Evolutionary conservation across 2,888 invertebrate genomes (phyloP), one percentile per base, ranked within the genome.

Genomic region (Trachelus iudaicus): DNA sequence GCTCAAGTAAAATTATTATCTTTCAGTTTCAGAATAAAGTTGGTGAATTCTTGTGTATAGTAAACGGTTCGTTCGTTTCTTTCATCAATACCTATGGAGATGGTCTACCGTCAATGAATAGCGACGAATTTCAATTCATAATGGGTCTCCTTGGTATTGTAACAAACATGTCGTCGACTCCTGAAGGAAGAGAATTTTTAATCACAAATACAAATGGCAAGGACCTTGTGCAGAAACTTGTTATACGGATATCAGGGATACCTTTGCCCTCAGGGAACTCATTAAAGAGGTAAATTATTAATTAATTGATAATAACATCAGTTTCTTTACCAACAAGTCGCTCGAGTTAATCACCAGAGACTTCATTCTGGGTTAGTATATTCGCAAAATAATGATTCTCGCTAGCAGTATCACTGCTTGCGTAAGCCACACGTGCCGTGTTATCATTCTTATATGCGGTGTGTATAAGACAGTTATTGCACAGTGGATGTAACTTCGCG

Each of bases 121-220:
- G 89, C 30, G 88, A 91, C 35, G 92, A 92, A 75, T 90, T 87
- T 75, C 89, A 91, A 79, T 92, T 92, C 77, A 86, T 91, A 68
- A 86, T 88, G 82, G 90, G 90, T 11, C 82, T 92, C 69, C 84
- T 90, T 73, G 92, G 92, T 30, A 90, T 90, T 15, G 85, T 92
- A 4, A 87, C 90, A 6, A 92, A 92, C 81, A 86, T 92, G 77
- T 89, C 91, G 3, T 89, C 90, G 11, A 87, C 85, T 33, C 87
- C 91, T 1, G 86, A 89, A 76, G 92, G 92, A 12, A 87, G 91
- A 69, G 87, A 90, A 75, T 92, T 91, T 81, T 81, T 92, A 37
- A 87, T 89, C 1, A 89, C 87, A 12, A 89, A 90, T 78, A 77
- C 80, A 9, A 88, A 87, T 69, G 92, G 92, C 13, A 87, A 84